A percentile compares a stretch with the other conserved stretches of the same genome.
These are phyloP conservation scores for Geopemphigus sp. DNA, from an alignment of 1,140 invertebrate genomes.

Conservation along the genomic window DNA sequence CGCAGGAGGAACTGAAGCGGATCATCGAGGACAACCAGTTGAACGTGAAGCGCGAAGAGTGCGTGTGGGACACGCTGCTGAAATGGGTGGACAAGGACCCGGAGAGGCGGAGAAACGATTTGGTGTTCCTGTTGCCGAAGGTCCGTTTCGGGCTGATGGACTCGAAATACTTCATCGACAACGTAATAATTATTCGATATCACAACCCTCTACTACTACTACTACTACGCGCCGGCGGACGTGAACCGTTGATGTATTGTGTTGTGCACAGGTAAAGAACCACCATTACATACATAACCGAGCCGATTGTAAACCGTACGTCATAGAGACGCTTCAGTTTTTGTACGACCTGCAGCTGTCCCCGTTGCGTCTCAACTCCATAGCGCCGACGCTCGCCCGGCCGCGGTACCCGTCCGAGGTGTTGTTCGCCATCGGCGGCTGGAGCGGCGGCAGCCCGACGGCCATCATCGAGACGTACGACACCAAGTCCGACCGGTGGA, in stretches of 20 bases:
- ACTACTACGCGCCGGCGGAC: too few relatives aligned
- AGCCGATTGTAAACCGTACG: slow-evolving; percentile 65
- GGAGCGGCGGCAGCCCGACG: slow-evolving; percentile 69
- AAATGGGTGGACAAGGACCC: slow-evolving; percentile 67
- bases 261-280: slow-evolving; percentile 58
- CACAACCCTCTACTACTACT: too few relatives aligned
- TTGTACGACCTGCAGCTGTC: slow-evolving; percentile 73
- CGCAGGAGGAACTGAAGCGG: slow-evolving; percentile 66
- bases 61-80: slow-evolving; percentile 65
- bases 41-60: slow-evolving; percentile 66
- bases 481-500: slow-evolving; percentile 73
- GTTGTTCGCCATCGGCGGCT: slow-evolving; percentile 73
- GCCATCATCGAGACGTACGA: slow-evolving; percentile 76
- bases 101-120: slow-evolving; percentile 63
- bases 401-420: slow-evolving; percentile 70
- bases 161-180: slow-evolving; percentile 73
- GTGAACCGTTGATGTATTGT: too few relatives aligned
- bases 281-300: slow-evolving; percentile 65
- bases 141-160: slow-evolving; percentile 81
- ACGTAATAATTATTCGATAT: slow-evolving; percentile 58
- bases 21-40: slow-evolving; percentile 70
- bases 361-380: slow-evolving; percentile 56
- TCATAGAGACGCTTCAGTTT: slow-evolving; percentile 73
- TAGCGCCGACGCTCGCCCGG: slow-evolving; percentile 64
- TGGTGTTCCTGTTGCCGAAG: slow-evolving; percentile 73